Conservation (phyloP, 2,797 vertebrate genomes). For the Gila robusta region DNA sequence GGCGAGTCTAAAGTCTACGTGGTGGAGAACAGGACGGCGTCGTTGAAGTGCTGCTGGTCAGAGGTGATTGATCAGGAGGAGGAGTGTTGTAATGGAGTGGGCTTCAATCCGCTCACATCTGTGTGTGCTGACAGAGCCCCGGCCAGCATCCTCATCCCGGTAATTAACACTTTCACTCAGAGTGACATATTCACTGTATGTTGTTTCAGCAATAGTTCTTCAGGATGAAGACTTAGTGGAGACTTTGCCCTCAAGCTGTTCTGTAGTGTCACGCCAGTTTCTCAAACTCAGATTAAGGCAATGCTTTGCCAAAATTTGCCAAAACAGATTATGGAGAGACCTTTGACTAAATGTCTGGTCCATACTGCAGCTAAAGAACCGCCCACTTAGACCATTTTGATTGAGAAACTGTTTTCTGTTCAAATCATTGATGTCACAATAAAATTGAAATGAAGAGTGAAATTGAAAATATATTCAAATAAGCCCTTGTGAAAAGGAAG, state of each 20-base stretch:
- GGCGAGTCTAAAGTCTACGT: constrained; percentile 83
- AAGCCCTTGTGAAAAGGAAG: not conserved
- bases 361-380: not conserved
- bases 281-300: not conserved
- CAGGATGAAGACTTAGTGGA: constrained; percentile 10
- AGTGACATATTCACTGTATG: constrained; percentile 26
- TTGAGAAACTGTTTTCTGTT: not conserved
- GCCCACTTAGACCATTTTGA: not conserved
- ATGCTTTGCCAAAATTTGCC: not conserved
- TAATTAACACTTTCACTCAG: constrained; percentile 70
- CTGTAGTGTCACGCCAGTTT: constrained; percentile 1
- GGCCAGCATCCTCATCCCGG: constrained; percentile 82
- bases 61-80: constrained; percentile 87
- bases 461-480: not conserved
- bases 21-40: constrained; percentile 83
- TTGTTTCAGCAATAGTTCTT: constrained; percentile 26
- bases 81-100: constrained; percentile 90
- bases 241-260: constrained; percentile 32
- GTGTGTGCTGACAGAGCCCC: constrained; percentile 90
- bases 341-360: not conserved
- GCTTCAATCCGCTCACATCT: constrained; percentile 88
- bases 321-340: not conserved
- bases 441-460: not conserved
- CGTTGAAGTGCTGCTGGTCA: constrained; percentile 89
- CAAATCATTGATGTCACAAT: not conserved